A percentile compares a stretch with the other conserved stretches of the same genome.
These are phyloP conservation scores for Toxotes chatareus DNA, from an alignment of 2,113 vertebrate species.

Conservation along the genomic window DNA sequence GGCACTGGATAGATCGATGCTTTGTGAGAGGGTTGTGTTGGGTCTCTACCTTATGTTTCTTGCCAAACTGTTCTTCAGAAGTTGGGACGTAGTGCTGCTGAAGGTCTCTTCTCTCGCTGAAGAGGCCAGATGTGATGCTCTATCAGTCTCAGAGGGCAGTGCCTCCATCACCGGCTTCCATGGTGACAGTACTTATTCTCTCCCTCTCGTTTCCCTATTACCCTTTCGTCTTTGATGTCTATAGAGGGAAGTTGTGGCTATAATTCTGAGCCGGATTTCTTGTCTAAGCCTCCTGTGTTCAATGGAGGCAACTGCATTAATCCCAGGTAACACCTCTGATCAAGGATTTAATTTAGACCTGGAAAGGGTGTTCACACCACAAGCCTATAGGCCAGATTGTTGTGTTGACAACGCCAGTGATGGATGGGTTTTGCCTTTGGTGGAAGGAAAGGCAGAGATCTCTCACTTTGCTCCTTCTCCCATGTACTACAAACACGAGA, in stretches of 20 bases:
- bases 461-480: constrained; percentile 56
- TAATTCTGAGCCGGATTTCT: constrained; percentile 50
- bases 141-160: constrained; percentile 35
- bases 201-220: constrained; percentile 47
- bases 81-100: neutral
- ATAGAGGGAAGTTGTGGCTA: constrained; percentile 32
- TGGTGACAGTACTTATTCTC: constrained; percentile 46
- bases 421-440: constrained; percentile 70
- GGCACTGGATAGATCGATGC: neutral
- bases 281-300: constrained; percentile 50
- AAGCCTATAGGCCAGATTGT: constrained; percentile 72
- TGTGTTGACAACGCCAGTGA: constrained; percentile 73
- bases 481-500: constrained; percentile 3
- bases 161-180: constrained; percentile 61
- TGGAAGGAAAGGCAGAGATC: constrained; percentile 37
- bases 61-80: neutral
- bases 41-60: neutral
- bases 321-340: constrained; percentile 78
- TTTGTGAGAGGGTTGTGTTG: neutral
- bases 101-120: constrained; percentile 2
- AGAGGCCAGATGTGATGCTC: constrained; percentile 42
- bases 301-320: constrained; percentile 71
- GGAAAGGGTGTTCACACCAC: constrained; percentile 59
- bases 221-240: constrained; percentile 52
- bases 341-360: constrained; percentile 78